Percentiles rank a stretch among this genome's conserved stretches.
These are phyloP conservation scores for Chloroceryle amazona DNA, from an alignment of 2,797 vertebrate genomes.

Conservation along the genomic window DNA sequence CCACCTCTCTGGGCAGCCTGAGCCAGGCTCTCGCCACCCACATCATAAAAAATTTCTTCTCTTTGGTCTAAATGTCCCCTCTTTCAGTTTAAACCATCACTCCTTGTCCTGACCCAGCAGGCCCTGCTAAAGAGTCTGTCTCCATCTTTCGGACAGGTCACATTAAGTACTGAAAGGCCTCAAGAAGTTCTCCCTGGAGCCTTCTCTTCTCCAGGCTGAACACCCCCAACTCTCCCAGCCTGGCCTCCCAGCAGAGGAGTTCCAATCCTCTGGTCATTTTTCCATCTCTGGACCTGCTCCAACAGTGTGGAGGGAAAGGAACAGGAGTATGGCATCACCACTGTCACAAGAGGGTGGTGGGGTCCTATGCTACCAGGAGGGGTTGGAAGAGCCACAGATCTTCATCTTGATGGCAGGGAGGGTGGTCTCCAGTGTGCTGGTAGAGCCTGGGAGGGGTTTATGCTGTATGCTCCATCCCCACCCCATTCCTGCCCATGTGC, in stretches of 20 bases:
- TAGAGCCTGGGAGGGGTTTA: not conserved
- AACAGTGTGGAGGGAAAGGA: not conserved
- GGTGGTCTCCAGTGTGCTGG: not conserved
- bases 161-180: not conserved
- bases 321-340: not conserved
- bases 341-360: rapidly evolving
- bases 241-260: not conserved
- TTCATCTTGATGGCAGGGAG: not conserved
- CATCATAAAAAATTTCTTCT: not conserved
- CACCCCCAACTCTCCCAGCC: not conserved
- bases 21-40: not conserved
- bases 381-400: not conserved
- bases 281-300: not conserved
- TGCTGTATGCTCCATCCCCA: rapidly evolving
- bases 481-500: rapidly evolving
- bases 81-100: not conserved
- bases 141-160: not conserved
- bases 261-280: not conserved
- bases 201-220: not conserved
- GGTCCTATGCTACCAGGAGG: not conserved
- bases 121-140: not conserved
- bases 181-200: not conserved
- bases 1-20: not conserved
- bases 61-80: not conserved
- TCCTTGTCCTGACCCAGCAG: not conserved